These are phyloP conservation scores for Euglossa dilemma DNA, from an alignment of 1,140 invertebrate species.

Conservation along the genomic window DNA sequence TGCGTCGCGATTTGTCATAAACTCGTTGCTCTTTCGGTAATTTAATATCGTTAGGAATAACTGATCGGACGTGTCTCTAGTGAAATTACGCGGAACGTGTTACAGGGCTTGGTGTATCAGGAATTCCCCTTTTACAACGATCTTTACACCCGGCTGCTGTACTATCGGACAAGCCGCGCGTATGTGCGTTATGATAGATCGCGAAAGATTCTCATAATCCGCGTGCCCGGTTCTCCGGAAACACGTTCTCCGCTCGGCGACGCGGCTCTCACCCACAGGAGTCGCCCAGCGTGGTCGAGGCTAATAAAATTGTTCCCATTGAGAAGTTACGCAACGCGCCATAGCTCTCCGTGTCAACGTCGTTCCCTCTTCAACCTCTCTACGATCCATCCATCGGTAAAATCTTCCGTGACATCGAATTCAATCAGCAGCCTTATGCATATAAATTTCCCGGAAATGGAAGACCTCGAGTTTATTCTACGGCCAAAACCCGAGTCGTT, in stretches of 20 bases:
- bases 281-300: not conserved
- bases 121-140: not conserved
- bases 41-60: slow-evolving; percentile 26
- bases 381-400: too few species aligned
- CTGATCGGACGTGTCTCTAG: not conserved
- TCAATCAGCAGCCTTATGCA: too few species aligned
- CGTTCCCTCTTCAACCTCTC: too few species aligned
- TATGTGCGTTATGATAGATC: not conserved
- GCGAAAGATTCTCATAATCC: not conserved
- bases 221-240: not conserved
- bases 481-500: too few species aligned
- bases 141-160: not conserved
- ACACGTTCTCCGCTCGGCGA: not conserved
- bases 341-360: not conserved
- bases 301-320: not conserved
- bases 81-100: slow-evolving; percentile 11
- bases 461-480: too few species aligned
- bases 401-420: too few species aligned
- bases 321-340: not conserved
- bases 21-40: not conserved
- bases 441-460: too few species aligned
- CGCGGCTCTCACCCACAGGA: not conserved
- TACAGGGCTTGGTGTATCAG: not conserved
- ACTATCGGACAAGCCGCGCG: too few species aligned
- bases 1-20: slow-evolving; percentile 11